Evolutionary conservation across 2,888 invertebrate genomes (phyloP), one percentile per base, ranked within the genome.

Genomic region (Drosophila buzzatii): DNA sequence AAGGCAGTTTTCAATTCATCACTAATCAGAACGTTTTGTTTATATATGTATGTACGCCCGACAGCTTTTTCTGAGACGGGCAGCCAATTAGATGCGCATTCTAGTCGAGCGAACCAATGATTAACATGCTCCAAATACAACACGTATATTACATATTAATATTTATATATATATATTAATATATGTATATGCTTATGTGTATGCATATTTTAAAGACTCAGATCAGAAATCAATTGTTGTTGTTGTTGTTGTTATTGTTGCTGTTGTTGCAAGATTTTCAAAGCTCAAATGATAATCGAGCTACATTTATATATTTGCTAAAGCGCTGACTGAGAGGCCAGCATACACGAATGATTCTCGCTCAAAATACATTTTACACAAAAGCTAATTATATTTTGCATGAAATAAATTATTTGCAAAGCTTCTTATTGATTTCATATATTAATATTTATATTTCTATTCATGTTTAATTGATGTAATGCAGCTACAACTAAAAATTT

Each of bases 21-120:
- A 23, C 20, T 20, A 55, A 41, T 14, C 2, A 9, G 31, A 33
- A 20, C 20, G 33, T 31, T 23, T 14, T 14, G 1, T 8, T 20
- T 31, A n/a, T n/a, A n/a, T n/a, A n/a, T n/a, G n/a, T n/a, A n/a
- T n/a, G n/a, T n/a, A 37, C 52, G 23, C 37, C 7, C 12, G 7
- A 18, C 18, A 56, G 27, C 14, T 67, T 64, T 18, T 18, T 47
- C 18, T 67, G 18, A 67, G 39, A 16, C 14, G 7, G 35, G 9
- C 16, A 2, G 10, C 49, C n/a, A 12, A 12, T 51, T 4, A 31
- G 23, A n/a, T 2, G 23, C 0, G 20, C 14, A 52, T 14, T 33
- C 37, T 39, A 37, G 44, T 55, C 65, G 47, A 23, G 45, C 8
- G 12, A 16, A 3, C n/a, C 9, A n/a, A 20, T 62, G 37, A 35